phyloP scores from a whole-genome alignment of 2,797 vertebrate species.

The Sebastes flavidus region DNA sequence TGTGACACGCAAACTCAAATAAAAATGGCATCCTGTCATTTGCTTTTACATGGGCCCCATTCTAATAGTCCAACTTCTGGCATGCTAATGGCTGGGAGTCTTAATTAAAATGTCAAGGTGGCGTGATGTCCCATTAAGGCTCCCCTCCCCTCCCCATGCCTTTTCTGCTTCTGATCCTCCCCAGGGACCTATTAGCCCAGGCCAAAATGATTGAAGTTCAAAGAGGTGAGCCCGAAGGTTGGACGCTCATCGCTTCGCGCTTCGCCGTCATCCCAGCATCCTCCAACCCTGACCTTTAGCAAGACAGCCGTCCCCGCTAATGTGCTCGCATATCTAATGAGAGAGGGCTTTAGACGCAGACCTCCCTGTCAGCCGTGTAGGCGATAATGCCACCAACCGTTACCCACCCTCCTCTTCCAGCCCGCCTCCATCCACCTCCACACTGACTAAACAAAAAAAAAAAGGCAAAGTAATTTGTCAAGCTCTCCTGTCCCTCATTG shows the following conservation, averaged over 20 bases:
- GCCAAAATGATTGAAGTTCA: slow-evolving; percentile 88
- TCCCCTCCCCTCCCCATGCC: slow-evolving; percentile 67
- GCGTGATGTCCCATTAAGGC: slow-evolving; percentile 85
- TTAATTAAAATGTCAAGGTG: slow-evolving; percentile 91
- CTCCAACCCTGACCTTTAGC: slow-evolving; percentile 86
- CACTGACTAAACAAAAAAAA: slow-evolving; percentile 49
- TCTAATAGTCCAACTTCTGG: slow-evolving; percentile 71
- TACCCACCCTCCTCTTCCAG: slow-evolving; percentile 41
- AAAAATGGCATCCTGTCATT: slow-evolving; percentile 64
- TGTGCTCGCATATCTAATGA: slow-evolving; percentile 87
- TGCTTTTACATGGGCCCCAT: slow-evolving; percentile 71
- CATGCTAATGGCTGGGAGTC: slow-evolving; percentile 83
- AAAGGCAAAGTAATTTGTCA: slow-evolving; percentile 48
- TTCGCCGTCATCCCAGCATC: slow-evolving; percentile 77
- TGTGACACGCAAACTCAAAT: slow-evolving; percentile 34
- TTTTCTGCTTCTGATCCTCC: slow-evolving; percentile 83
- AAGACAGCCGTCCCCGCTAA: slow-evolving; percentile 83
- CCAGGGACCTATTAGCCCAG: slow-evolving; percentile 84
- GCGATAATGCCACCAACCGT: slow-evolving; percentile 80
- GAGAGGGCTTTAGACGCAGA: slow-evolving; percentile 79
- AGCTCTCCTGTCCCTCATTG: slow-evolving; percentile 62
- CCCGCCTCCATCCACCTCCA: slow-evolving; percentile 22
- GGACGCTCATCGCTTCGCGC: slow-evolving; percentile 74
- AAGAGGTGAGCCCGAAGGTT: slow-evolving; percentile 85
- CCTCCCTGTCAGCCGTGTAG: slow-evolving; percentile 77